Base-by-base conservation (phyloP, 1,140 invertebrate species). In the Pseudachorutes palmiensis region DNA sequence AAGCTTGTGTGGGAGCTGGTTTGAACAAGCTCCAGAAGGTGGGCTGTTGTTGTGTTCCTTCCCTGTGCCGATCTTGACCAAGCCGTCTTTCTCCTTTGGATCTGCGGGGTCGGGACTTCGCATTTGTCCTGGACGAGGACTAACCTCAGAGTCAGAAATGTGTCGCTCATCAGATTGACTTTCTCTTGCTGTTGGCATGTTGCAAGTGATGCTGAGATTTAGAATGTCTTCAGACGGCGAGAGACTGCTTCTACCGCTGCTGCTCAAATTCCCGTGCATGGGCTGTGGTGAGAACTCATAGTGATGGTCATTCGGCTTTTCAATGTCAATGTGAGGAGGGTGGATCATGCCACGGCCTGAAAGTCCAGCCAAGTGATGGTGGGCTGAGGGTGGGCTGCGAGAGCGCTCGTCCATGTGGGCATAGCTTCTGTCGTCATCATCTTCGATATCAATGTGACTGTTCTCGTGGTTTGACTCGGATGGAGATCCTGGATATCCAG, bases 1-100 rank as follows among this genome's bases (percentile, higher is more conserved):
- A 62, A 95, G 81, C 78, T 95, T 95, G 72, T 92, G 86, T 0
- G 92, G 92, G 69, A 95, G 77, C 70, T 85, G 85, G 73, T 86
- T 86, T 75, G 36, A 41, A 5, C 5, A 19, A 41, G 36, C 19
- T 41, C 19, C n/a, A n/a, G n/a, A n/a, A n/a, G n/a, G n/a, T n/a
- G n/a, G n/a, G n/a, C n/a, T n/a, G n/a, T n/a, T n/a, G n/a, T n/a
- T n/a, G n/a, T 45, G 36, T 12, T 45, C 19, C 9, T 45, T 45
- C 19, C 36, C 36, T 12, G 36, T 9, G 36, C 36, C 36, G 19
- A 19, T 19, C 9, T 9, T 19, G 36, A 9, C 19, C 9, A 19
- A 12, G 9, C 86, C 83, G 16, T 30, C 57, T 28, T 33, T 60
- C 72, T 68, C 74, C 70, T 78, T 62, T 69, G n/a, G 71, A 41